phyloP scores from a whole-genome alignment of 1,140 invertebrate genomes.

The Melitaea cinxia region DNA sequence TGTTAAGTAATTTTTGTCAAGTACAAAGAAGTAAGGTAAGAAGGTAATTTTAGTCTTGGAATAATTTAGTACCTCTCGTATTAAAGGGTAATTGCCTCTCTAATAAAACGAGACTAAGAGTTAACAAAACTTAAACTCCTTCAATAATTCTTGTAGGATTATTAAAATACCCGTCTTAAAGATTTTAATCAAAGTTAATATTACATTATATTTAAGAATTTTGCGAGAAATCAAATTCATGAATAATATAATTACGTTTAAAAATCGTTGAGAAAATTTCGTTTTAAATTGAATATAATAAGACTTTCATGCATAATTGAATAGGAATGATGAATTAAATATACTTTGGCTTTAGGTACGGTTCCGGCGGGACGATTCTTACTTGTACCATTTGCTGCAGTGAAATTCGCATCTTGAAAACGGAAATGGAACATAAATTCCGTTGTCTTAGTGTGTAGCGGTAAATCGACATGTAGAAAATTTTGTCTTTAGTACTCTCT shows the following conservation, averaged over 20 bases:
- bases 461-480: conserved; percentile 17
- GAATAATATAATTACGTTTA: conserved; percentile 6
- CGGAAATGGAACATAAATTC: conserved; percentile 11
- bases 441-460: conserved; percentile 8
- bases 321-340: neutral
- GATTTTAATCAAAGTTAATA: conserved; percentile 16
- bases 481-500: conserved; percentile 9
- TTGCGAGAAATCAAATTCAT: conserved; percentile 1
- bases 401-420: conserved; percentile 18
- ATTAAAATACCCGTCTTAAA: too few species aligned
- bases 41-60: too few species aligned
- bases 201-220: neutral
- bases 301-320: conserved; percentile 4
- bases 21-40: too few species aligned
- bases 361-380: neutral
- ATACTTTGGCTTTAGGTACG: neutral
- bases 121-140: too few species aligned
- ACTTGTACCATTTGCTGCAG: conserved; percentile 1
- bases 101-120: too few species aligned
- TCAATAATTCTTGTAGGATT: too few species aligned
- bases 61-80: too few species aligned
- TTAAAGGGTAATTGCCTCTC: too few species aligned
- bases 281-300: conserved; percentile 9
- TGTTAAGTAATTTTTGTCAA: too few species aligned
- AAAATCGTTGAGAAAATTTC: conserved; percentile 1